Evolutionary conservation across 2,797 vertebrate species (phyloP).

Genomic region (Sebastes trivittatus): DNA sequence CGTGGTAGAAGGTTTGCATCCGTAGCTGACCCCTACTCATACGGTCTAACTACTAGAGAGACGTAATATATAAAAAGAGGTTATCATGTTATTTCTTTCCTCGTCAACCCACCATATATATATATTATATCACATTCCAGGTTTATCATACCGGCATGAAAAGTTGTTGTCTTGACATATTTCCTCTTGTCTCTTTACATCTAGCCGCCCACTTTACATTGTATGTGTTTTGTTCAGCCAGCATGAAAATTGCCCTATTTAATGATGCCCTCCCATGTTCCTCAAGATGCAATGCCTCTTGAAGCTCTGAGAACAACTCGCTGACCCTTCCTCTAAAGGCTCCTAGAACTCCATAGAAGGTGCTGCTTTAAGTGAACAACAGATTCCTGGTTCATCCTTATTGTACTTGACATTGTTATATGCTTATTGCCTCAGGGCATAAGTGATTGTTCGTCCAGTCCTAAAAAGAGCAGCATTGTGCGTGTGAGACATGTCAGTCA

Average conservation of each 20-base stretch:
- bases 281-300: conserved; percentile 40
- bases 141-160: not conserved
- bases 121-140: not conserved
- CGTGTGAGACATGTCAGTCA: conserved; percentile 61
- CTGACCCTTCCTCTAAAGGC: conserved; percentile 37
- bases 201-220: conserved; percentile 50
- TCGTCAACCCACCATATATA: not conserved
- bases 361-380: conserved; percentile 50
- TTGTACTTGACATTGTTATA: conserved; percentile 30
- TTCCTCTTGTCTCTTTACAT: conserved; percentile 66
- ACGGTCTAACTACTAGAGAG: not conserved
- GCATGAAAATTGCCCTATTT: conserved; percentile 82
- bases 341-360: not conserved
- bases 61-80: not conserved
- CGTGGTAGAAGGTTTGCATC: not conserved
- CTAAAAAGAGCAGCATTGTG: conserved; percentile 69
- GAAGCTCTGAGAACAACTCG: not conserved
- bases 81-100: not conserved
- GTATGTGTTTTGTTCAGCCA: conserved; percentile 69
- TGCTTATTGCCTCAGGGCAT: conserved; percentile 31
- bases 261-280: conserved; percentile 48
- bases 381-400: conserved; percentile 12
- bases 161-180: conserved; percentile 64
- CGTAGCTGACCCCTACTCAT: not conserved
- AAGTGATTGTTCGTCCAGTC: conserved; percentile 37